Percentiles rank a stretch among this genome's conserved stretches.
Conservation (phyloP, 2,113 vertebrate genomes). For the Prionailurus viverrinus region DNA sequence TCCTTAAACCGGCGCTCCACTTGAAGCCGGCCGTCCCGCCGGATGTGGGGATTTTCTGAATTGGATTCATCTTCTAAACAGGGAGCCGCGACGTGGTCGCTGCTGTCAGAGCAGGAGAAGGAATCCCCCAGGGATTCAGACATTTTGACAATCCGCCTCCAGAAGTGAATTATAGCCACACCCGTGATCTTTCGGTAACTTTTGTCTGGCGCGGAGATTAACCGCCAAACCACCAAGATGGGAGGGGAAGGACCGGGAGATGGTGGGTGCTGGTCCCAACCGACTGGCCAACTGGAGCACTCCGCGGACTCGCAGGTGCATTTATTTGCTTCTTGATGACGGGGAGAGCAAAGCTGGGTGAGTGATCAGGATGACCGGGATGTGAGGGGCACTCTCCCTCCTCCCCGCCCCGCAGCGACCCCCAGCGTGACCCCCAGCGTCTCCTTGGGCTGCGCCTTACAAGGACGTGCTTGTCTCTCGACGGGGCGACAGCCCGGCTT, state of each 20-base stretch:
- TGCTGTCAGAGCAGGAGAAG: background rate
- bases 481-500: background rate
- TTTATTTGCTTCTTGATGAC: background rate
- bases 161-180: background rate
- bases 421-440: background rate
- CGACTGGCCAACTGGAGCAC: accelerated
- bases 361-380: background rate
- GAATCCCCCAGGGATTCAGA: background rate
- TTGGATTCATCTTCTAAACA: background rate
- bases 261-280: accelerated
- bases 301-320: accelerated
- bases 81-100: accelerated
- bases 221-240: background rate
- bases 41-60: slow-evolving; percentile 22
- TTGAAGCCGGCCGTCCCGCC: background rate
- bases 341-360: background rate
- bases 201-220: background rate
- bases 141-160: background rate
- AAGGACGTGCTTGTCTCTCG: slow-evolving; percentile 41
- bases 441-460: background rate
- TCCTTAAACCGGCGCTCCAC: slow-evolving; percentile 3
- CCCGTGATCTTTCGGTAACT: background rate
- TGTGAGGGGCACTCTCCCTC: background rate
- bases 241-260: background rate
- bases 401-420: background rate